Conservation (phyloP, 2,113 vertebrate species). For the Dromaius novaehollandiae region DNA sequence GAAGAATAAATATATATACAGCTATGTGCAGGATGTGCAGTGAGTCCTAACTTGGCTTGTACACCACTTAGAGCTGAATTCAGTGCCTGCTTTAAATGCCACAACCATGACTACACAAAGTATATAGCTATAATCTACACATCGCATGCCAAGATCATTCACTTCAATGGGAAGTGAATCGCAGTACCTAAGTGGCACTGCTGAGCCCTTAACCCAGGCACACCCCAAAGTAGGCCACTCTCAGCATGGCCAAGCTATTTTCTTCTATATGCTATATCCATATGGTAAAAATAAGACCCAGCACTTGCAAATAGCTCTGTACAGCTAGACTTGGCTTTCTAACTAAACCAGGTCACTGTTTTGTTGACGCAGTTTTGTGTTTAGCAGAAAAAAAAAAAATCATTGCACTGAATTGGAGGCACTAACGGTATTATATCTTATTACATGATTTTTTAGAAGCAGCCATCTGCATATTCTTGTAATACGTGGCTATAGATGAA, state of each 20-base stretch:
- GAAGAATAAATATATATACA: neutral
- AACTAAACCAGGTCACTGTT: constrained; percentile 18
- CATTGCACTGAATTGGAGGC: neutral
- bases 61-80: neutral
- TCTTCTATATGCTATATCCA: neutral
- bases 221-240: constrained; percentile 21
- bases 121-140: neutral
- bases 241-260: constrained; percentile 31
- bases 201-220: neutral
- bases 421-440: neutral
- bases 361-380: neutral
- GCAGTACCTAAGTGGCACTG: neutral
- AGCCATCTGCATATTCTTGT: neutral
- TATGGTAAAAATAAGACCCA: constrained; percentile 19
- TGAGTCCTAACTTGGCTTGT: neutral
- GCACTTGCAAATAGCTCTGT: neutral
- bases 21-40: neutral
- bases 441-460: neutral
- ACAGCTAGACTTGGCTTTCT: neutral
- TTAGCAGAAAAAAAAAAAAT: neutral
- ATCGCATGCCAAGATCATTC: neutral
- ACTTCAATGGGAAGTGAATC: neutral
- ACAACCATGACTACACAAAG: neutral
- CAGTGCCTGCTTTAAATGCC: neutral
- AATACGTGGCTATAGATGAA: neutral